Evolutionary conservation across 2,113 vertebrate genomes (phyloP).

Genomic region (Cyanoramphus novaezelandiae): DNA sequence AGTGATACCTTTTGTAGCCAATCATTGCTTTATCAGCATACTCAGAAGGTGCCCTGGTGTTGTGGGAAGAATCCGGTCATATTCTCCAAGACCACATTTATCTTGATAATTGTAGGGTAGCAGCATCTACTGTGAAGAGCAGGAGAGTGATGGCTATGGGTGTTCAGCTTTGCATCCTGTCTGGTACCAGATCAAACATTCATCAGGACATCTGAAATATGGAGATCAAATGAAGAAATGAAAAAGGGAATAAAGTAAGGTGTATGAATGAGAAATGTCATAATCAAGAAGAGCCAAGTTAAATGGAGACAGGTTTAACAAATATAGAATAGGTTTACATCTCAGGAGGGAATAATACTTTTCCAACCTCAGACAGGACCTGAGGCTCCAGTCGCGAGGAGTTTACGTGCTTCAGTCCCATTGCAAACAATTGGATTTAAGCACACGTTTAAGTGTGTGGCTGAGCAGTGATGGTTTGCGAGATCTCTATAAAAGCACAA

Average conservation of each 20-base stretch:
- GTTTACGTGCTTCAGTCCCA: neutral
- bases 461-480: neutral
- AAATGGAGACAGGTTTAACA: neutral
- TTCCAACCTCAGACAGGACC: neutral
- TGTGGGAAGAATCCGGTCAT: neutral
- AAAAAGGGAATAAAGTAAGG: neutral
- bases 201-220: accelerated
- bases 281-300: neutral
- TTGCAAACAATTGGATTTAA: neutral
- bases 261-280: neutral
- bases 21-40: neutral
- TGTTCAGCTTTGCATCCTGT: neutral
- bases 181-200: neutral
- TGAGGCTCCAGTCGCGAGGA: neutral
- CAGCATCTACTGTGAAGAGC: neutral
- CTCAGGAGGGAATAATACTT: constrained; percentile 6
- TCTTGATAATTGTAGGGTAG: neutral
- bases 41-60: accelerated
- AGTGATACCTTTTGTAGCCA: neutral
- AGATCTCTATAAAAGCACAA: constrained; percentile 31
- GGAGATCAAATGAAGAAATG: neutral
- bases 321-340: neutral
- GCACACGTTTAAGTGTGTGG: neutral
- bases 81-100: neutral
- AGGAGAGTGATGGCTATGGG: neutral